Evolutionary conservation across 2,888 invertebrate species (phyloP).

Genomic region (Ditula angustiorana): DNA sequence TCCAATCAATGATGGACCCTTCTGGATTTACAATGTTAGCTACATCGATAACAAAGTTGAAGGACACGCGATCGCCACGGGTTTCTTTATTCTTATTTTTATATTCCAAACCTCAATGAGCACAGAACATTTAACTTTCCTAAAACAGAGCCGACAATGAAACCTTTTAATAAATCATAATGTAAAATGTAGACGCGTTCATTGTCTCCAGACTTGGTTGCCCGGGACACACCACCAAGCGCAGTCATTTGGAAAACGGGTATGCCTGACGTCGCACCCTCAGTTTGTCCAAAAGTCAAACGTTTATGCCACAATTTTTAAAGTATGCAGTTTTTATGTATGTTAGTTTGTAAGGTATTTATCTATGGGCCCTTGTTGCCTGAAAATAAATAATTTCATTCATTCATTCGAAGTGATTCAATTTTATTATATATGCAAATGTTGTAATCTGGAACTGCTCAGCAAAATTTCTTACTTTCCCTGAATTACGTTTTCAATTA

Average conservation of each 20-base stretch:
- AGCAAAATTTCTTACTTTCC: too few relatives aligned
- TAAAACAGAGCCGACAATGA: constrained; percentile 34
- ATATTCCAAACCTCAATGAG: constrained; percentile 8
- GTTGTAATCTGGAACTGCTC: too few relatives aligned
- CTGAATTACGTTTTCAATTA: too few relatives aligned
- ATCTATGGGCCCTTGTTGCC: too few relatives aligned
- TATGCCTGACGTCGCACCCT: constrained; percentile 18
- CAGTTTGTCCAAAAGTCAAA: constrained; percentile 10
- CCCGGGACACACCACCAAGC: constrained; percentile 27
- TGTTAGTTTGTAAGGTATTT: not conserved
- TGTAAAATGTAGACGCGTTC: constrained; percentile 30
- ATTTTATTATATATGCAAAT: too few relatives aligned
- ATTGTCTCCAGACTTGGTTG: constrained; percentile 35
- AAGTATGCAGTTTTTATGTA: not conserved
- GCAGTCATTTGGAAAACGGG: constrained; percentile 34
- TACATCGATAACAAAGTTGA: constrained; percentile 2
- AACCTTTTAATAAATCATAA: constrained; percentile 39
- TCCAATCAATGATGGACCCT: not conserved
- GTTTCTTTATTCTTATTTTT: not conserved
- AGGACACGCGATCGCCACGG: not conserved
- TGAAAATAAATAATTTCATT: too few relatives aligned
- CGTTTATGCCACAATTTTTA: not conserved
- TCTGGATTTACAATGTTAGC: too few relatives aligned
- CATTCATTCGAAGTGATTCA: too few relatives aligned
- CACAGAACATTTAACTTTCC: constrained; percentile 36